Evolutionary conservation across 2,888 invertebrate genomes (phyloP).

Genomic region (Listrodromus nycthemerus): DNA sequence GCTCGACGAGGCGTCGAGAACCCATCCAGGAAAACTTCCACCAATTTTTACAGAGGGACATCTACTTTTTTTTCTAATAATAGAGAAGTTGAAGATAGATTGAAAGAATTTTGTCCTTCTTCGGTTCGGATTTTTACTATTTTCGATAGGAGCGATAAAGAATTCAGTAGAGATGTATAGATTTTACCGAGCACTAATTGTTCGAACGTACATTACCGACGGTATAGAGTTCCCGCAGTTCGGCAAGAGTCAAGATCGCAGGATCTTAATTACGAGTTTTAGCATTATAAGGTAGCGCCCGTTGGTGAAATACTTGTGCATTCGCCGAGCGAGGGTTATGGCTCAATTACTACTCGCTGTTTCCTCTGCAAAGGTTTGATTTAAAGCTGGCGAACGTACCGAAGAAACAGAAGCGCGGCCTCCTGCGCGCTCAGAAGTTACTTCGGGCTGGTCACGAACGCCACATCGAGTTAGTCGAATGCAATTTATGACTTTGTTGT

Average conservation of each 20-base stretch:
- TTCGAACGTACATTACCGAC: not conserved
- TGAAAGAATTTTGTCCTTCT: no score
- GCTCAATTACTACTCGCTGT: constrained; percentile 83
- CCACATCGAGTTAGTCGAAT: constrained; percentile 45
- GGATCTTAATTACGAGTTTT: constrained; percentile 81
- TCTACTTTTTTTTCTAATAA: constrained; percentile 5
- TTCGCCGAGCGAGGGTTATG: constrained; percentile 80
- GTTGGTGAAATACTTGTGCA: constrained; percentile 82
- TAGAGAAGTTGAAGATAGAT: no score
- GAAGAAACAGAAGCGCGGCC: constrained; percentile 56
- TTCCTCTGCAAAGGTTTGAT: constrained; percentile 81
- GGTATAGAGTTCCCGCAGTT: constrained; percentile 10
- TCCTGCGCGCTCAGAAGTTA: constrained; percentile 68
- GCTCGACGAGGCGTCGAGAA: constrained; percentile 66
- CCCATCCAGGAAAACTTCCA: not conserved
- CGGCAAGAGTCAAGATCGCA: constrained; percentile 52
- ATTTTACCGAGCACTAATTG: not conserved
- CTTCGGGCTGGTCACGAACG: constrained; percentile 14
- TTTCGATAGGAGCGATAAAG: not conserved
- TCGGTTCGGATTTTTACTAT: no score
- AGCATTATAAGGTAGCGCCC: constrained; percentile 79
- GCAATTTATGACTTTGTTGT: constrained; percentile 52
- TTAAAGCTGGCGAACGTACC: constrained; percentile 69
- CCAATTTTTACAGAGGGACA: not conserved
- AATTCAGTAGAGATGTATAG: not conserved